Conservation (phyloP, 2,113 vertebrate species). For the Cyanoderma ruficeps region DNA sequence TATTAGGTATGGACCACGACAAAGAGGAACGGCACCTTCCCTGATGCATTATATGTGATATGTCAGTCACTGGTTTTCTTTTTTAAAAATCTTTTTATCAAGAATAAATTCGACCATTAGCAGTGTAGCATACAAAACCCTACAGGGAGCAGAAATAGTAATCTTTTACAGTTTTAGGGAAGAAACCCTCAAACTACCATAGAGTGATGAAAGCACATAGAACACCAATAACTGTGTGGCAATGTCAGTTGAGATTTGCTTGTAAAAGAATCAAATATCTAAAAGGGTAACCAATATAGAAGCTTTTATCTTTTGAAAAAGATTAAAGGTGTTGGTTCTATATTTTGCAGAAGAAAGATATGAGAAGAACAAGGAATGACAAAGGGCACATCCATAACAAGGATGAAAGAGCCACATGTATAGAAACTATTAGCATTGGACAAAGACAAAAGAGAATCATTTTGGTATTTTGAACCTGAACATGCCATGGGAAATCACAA, state of each 20-base stretch:
- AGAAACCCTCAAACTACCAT: not conserved
- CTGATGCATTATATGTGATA: not conserved
- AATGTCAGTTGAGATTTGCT: not conserved
- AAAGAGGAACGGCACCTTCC: conserved; percentile 3
- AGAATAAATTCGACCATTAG: not conserved
- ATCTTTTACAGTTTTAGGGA: not conserved
- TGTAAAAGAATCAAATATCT: not conserved
- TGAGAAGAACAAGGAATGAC: not conserved
- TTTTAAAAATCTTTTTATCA: not conserved
- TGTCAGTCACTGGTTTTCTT: not conserved
- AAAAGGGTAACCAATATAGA: not conserved
- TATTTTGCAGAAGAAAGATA: not conserved
- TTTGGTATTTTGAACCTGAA: not conserved
- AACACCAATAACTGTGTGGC: not conserved
- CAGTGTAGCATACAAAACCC: not conserved
- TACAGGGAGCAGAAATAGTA: not conserved
- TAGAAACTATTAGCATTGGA: not conserved
- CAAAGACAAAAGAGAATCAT: not conserved
- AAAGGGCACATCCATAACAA: not conserved
- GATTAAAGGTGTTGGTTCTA: not conserved
- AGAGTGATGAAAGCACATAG: not conserved
- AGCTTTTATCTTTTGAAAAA: conserved; percentile 8
- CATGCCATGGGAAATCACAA: not conserved
- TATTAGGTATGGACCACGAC: not conserved
- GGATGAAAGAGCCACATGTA: not conserved